Conservation (phyloP, 2,888 invertebrate species). For the Sminthurinus aureus region DNA sequence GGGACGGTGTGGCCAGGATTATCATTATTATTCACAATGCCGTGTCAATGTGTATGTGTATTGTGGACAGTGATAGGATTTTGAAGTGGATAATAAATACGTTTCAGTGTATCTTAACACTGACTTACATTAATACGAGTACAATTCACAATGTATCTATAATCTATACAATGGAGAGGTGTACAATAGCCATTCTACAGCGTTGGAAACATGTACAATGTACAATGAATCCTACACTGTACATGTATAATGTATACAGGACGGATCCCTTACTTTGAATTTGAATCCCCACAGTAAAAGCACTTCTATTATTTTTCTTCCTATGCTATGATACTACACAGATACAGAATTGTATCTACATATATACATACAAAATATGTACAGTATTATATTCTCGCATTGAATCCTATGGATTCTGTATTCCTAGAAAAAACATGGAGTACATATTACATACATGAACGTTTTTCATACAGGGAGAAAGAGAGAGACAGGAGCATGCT, state of each 20-base stretch:
- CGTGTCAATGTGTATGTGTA: not conserved
- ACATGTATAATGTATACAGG: not conserved
- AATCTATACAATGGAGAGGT: no score
- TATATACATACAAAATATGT: no score
- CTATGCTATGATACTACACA: no score
- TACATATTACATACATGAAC: not conserved
- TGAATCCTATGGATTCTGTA: not conserved
- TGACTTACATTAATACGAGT: not conserved
- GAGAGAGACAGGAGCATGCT: not conserved
- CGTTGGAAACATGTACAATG: no score
- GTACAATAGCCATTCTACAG: no score
- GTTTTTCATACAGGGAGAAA: not conserved
- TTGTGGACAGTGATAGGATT: not conserved
- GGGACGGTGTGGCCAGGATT: constrained; percentile 2
- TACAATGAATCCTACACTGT: no score
- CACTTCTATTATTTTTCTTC: no score
- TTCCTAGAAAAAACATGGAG: not conserved
- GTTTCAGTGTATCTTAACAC: constrained; percentile 10
- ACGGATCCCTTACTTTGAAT: constrained; percentile 1
- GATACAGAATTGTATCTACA: no score
- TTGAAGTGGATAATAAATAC: constrained; percentile 24
- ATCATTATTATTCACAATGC: constrained; percentile 1
- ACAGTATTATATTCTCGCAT: not conserved
- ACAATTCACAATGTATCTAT: not conserved
- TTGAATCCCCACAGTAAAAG: not conserved